Base-by-base conservation (phyloP, 2,113 vertebrate species). In the Xyrauchen texanus region DNA sequence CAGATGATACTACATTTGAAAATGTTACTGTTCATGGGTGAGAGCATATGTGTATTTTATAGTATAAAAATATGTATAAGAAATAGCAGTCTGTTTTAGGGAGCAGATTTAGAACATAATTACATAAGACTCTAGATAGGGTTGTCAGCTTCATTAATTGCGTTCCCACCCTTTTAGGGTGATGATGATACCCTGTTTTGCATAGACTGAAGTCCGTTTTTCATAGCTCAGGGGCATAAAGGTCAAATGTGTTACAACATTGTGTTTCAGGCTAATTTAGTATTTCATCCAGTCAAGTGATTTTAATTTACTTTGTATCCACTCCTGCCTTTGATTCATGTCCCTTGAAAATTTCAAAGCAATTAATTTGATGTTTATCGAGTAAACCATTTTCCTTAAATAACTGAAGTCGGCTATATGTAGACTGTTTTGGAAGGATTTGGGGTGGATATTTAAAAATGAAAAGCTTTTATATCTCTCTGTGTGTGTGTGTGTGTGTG, bases 301-400 rank as follows among this genome's bases (percentile, higher is more conserved):
- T 83, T 87, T 87, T 88, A 77, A 89, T 89, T 90, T 85, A 77
- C 69, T 81, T 82, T 76, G 70, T 62, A 55, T 78, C 81, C 13
- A 81, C 34, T 77, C 16, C 45, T 81, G 66, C 72, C 51, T 85
- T 88, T 80, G 51, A 81, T 82, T 85, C 69, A 79, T 81, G 76
- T 71, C 74, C 79, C 83, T 82, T 55, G 70, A 84, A 84, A 81
- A 80, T 88, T 84, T 79, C 49, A 80, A 82, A 83, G 70, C 78
- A 88, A 81, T 91, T 89, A 82, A 86, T 87, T 71, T 81, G 80
- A 86, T 87, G 77, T 83, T 87, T 88, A 91, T 91, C 88, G 76
- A 80, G 88, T 86, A 84, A 88, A 89, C 91, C 71, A 86, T 72
- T 79, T 68, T 16, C 72, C 83, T 77, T 78, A 85, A 88, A 88